A percentile compares a stretch with the other conserved stretches of the same genome.
Evolutionary conservation across 2,113 vertebrate genomes (phyloP).

Genomic region (Cardinalis cardinalis): DNA sequence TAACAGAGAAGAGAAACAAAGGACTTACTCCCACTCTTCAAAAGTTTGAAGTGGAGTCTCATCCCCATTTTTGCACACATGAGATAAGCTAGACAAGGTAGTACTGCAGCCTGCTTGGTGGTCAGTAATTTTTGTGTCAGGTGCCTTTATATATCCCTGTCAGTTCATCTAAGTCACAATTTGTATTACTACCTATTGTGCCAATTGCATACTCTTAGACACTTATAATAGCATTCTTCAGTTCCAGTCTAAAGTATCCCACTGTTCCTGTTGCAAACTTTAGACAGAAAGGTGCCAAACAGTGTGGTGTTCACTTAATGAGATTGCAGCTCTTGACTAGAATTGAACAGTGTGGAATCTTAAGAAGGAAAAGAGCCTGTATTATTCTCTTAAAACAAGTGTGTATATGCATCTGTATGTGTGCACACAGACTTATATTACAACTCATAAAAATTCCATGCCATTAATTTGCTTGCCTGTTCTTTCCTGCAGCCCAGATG

Average conservation of each 20-base stretch:
- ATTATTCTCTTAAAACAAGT: neutral
- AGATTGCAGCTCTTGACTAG: neutral
- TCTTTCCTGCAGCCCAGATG: slow-evolving; percentile 88
- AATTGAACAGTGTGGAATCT: neutral
- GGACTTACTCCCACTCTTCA: neutral
- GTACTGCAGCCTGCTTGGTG: neutral
- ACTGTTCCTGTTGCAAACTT: neutral
- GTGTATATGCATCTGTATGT: neutral
- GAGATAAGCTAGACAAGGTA: neutral
- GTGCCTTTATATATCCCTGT: neutral
- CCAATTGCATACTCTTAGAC: neutral
- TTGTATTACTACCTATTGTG: neutral
- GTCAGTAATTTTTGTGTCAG: neutral
- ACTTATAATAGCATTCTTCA: neutral
- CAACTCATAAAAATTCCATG: neutral
- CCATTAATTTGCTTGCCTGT: slow-evolving; percentile 58
- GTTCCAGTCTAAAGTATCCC: neutral
- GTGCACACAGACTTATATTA: neutral
- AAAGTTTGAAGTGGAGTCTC: neutral
- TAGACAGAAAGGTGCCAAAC: neutral
- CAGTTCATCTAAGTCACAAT: neutral
- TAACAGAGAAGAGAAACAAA: neutral
- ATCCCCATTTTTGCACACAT: neutral
- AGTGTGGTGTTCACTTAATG: neutral
- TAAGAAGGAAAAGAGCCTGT: neutral